Evolutionary conservation across 1,140 invertebrate species (phyloP).

Genomic region (Scaptomyza montana): DNA sequence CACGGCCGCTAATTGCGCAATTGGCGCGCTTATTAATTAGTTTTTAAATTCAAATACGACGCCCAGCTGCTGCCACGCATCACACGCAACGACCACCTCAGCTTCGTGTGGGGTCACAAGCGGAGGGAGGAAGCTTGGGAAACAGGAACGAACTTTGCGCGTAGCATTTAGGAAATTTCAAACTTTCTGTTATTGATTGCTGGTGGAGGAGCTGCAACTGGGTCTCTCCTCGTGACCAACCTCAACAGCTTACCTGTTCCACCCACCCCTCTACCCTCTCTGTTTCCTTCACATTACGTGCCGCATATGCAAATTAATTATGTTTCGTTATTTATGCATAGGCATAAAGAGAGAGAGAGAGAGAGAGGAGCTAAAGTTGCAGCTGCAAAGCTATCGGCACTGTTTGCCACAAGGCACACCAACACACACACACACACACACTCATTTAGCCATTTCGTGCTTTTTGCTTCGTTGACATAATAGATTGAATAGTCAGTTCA

Average conservation of each 20-base stretch:
- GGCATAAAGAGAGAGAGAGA: background rate
- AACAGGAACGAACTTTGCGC: background rate
- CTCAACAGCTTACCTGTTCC: background rate
- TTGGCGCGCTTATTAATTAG: conserved; percentile 81
- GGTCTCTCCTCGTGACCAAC: background rate
- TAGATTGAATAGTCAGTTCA: conserved; percentile 45
- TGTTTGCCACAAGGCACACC: conserved; percentile 4
- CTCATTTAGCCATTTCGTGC: conserved; percentile 29
- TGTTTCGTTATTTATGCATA: conserved; percentile 80
- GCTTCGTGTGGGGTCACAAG: background rate
- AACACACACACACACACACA: background rate
- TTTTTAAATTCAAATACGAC: conserved; percentile 80
- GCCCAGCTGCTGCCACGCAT: conserved; percentile 56
- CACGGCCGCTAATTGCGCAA: conserved; percentile 77
- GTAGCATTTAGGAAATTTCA: conserved; percentile 51
- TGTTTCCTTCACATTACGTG: conserved; percentile 27
- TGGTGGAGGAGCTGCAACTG: conserved; percentile 2
- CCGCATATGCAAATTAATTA: conserved; percentile 78
- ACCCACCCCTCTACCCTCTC: background rate
- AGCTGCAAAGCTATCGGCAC: background rate
- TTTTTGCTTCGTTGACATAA: conserved; percentile 38
- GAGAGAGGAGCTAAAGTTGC: background rate
- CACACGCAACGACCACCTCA: conserved; percentile 2
- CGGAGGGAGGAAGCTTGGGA: too few species aligned
- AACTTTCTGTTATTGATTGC: conserved; percentile 75